Base-by-base conservation (phyloP, 2,797 vertebrate species). In the Poeciliopsis paucimaculata region DNA sequence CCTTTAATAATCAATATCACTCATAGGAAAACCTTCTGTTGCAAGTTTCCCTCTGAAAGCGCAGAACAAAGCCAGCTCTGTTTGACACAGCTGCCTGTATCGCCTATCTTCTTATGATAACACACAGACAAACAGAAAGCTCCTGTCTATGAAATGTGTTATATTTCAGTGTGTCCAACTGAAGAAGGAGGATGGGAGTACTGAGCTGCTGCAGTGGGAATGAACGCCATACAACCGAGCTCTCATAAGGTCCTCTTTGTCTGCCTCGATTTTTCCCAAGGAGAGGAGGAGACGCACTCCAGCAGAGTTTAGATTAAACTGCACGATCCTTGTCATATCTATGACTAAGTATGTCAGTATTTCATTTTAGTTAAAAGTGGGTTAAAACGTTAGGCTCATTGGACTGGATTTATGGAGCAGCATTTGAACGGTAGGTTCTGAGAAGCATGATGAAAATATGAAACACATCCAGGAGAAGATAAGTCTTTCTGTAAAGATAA, bases 51-150 rank as follows among this genome's bases (percentile, higher is more conserved):
- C 45, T 62, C 13, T 5, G 55, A 43, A 49, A 66, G 71, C 34
- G 51, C 75, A 66, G 76, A 87, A 93, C 91, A 92, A 88, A 89
- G 74, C 75, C 34, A 12, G 55, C 84, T 85, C 78, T 93, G 88
- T 92, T 72, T 26, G 78, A 81, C 75, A 23, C 86, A 88, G 87
- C 90, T 88, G 86, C 76, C 76, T 39, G 76, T 41, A 70, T 77
- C 46, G 77, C 88, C 82, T 79, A 93, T 93, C 91, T 90, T 41
- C 87, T 80, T 72, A 80, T 82, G 91, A 93, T 92, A 93, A 92
- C 86, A 82, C 66, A 16, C 77, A 70, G 57, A 80, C 81, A 86
- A 80, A 92, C 85, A 92, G 86, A 87, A 84, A 64, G 82, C 80
- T 77, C 84, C 83, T 88, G 88, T 92, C 86, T 90, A 74, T 87